Base-by-base conservation (phyloP, 2,113 vertebrate genomes). In the Urocolius indicus region DNA sequence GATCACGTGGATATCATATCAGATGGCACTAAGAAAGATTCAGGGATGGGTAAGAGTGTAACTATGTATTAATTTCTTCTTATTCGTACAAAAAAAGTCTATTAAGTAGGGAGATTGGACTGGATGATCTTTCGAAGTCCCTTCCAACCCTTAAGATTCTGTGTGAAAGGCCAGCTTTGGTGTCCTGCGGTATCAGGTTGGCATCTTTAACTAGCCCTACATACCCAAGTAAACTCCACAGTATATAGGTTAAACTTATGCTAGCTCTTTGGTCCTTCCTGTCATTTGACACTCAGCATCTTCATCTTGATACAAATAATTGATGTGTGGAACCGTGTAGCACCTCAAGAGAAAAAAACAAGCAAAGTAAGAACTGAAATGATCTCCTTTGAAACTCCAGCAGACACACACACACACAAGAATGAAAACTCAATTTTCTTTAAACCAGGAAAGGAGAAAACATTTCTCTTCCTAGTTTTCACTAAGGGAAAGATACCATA, bases 1-100 rank as follows among this genome's bases (percentile, higher is more conserved):
- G 99, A 99, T 95, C 99, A 99, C 4, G 99, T 99, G 72, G 99
- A 99, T 86, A 99, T 99, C 94, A 99, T 99, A 95, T 99, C 99
- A 27, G 99, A 99, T 30, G 99, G 99, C 94, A 99, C 99, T 2
- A 99, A 99, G 97, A 99, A 99, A 91, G 99, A 99, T 98, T 99
- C 99, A 22, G 99, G 99, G 73, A 99, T 99, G 99, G 99, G 99
- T 99, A 98, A 98, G 98, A 76, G 13, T 36, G 80, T 78, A 67
- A 57, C 45, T 57, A 2, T 27, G 16, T 82, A 18, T 43, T 73
- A 6, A 77, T 52, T 90, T 51, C 21, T 93, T 86, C 4, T 7
- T 2, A 0, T 41, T 49, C 14, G 16, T 62, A 11, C 24, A 57
- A 13, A 34, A 27, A 51, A 91, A 63, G 27, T 17, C 6, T 0